These are phyloP conservation scores for Megalops atlanticus DNA, from an alignment of 2,113 vertebrate species.

Conservation along the genomic window DNA sequence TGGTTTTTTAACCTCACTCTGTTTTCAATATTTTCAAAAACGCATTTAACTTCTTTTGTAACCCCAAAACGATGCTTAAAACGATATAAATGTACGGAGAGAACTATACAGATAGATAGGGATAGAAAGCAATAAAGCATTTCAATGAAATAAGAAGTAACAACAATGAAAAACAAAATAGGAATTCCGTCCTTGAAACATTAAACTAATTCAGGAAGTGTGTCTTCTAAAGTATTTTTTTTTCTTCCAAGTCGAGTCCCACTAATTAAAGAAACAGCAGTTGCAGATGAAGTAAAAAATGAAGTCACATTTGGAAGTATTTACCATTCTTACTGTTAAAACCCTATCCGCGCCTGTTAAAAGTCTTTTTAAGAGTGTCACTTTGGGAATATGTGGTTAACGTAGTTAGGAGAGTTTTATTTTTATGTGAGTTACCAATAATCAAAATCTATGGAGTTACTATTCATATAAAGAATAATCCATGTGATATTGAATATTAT, in stretches of 20 bases:
- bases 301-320: constrained; percentile 31
- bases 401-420: not conserved
- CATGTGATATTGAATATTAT: not conserved
- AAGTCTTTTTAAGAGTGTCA: constrained; percentile 3
- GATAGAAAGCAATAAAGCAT: constrained; percentile 25
- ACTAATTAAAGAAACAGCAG: constrained; percentile 28
- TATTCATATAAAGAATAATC: not conserved
- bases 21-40: constrained; percentile 66
- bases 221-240: constrained; percentile 15
- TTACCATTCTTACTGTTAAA: constrained; percentile 14
- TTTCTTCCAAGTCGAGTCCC: not conserved
- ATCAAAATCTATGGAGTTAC: not conserved
- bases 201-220: constrained; percentile 21
- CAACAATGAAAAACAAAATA: constrained; percentile 64
- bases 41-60: constrained; percentile 61
- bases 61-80: constrained; percentile 59
- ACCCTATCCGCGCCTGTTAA: not conserved
- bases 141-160: constrained; percentile 62
- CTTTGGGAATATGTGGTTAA: constrained; percentile 9
- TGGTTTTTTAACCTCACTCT: constrained; percentile 63
- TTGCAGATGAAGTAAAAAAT: not conserved
- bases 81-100: constrained; percentile 45
- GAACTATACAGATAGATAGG: constrained; percentile 44
- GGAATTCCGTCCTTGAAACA: constrained; percentile 45
- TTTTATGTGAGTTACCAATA: constrained; percentile 18